These are phyloP conservation scores for Eretmochelys imbricata DNA, from an alignment of 2,113 vertebrate genomes.

Conservation along the genomic window DNA sequence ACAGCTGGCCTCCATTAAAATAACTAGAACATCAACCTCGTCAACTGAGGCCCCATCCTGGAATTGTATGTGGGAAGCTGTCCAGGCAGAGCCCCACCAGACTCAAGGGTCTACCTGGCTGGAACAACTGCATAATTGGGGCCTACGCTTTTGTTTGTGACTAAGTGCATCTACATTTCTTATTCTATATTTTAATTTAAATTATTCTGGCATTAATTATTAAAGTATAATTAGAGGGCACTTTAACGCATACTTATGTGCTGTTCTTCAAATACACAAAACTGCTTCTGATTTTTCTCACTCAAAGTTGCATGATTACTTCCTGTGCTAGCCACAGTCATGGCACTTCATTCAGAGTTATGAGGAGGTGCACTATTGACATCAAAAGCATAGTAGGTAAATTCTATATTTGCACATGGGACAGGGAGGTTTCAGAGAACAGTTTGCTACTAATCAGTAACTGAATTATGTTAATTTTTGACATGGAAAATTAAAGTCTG, in stretches of 20 bases:
- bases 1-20: neutral
- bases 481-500: neutral
- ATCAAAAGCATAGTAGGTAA: slow-evolving; percentile 27
- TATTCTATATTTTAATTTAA: no score
- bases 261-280: neutral
- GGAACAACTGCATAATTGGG: no score
- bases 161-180: no score
- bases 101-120: no score
- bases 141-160: no score
- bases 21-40: neutral
- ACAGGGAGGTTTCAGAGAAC: slow-evolving; percentile 9
- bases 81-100: no score
- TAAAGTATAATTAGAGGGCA: neutral
- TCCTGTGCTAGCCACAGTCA: neutral
- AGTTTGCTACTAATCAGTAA: neutral
- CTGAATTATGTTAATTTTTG: neutral
- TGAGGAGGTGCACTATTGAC: neutral
- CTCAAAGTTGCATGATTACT: neutral
- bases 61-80: neutral
- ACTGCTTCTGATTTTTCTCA: neutral
- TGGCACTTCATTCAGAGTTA: neutral
- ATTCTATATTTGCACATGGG: slow-evolving; percentile 11
- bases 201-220: no score
- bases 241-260: neutral
- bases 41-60: neutral